Evolutionary conservation across 1,140 invertebrate species (phyloP), one percentile per base, ranked within the genome.

Genomic region (Phocides pigmalion): DNA sequence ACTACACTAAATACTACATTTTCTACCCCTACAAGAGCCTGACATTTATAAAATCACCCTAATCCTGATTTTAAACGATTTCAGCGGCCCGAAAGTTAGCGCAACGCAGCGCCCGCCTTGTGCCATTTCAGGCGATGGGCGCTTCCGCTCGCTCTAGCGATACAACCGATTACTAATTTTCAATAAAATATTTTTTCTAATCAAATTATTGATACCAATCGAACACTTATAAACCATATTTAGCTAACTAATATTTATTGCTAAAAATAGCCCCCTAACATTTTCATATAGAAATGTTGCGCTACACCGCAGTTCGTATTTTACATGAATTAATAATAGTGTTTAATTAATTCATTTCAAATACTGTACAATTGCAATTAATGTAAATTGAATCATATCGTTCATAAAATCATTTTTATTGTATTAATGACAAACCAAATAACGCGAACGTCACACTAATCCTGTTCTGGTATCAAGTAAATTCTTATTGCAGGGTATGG

Each of bases 81-180:
- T 54, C 42, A 67, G 32, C 68, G 66, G 64, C 53, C 50, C 68
- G 65, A 22, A 35, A 47, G 59, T 61, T 49, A 66, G 64, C 53
- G 66, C 62, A 46, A 47, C 68, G 65, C 66, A 42, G 41, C 51
- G 76, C 64, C 64, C 72, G 72, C 58, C 72, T 66, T 72, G 62
- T 19, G 42, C 76, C 83, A 75, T 82, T 83, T 81, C 74, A 64
- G 78, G 79, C 76, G 79, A 66, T 81, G 68, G 70, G 64, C 74
- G 66, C 20, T 66, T 70, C 42, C 66, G 51, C 47, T 39, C 28
- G 47, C 54, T 37, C 44, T n/a, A 14, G 25, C 47, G 14, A 63
- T 39, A 39, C 44, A 32, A 35, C 3, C 28, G 49, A 9, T 41
- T 6, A 3, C 3, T 54, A 54, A 17, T 22, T 41, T 19, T 20